These are phyloP conservation scores for Cyanoliseus patagonus DNA, from an alignment of 2,113 vertebrate genomes.

Conservation along the genomic window DNA sequence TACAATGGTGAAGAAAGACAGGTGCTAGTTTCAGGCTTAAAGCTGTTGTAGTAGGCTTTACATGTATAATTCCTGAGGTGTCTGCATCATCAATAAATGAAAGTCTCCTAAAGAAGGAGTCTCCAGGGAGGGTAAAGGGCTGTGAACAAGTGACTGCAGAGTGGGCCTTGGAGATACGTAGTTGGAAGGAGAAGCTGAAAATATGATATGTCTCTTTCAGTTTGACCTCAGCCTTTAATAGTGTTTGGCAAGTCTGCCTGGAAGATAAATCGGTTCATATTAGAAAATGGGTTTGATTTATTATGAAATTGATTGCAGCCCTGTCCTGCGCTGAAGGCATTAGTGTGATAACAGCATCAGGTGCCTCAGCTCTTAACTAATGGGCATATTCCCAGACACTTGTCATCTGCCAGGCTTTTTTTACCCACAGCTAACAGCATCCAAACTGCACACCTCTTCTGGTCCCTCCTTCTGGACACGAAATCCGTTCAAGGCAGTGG, in stretches of 20 bases:
- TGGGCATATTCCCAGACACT: constrained; percentile 22
- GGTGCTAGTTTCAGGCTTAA: constrained; percentile 31
- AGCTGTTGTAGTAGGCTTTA: neutral
- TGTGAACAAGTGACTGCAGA: neutral
- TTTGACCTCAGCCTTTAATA: constrained; percentile 61
- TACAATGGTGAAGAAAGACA: neutral
- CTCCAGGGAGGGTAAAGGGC: constrained; percentile 23
- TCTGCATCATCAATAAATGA: constrained; percentile 27
- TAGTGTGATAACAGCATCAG: constrained; percentile 1
- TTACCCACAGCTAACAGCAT: neutral
- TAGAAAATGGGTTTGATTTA: constrained; percentile 62
- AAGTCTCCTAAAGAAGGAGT: neutral
- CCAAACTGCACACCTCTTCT: neutral
- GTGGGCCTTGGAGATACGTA: neutral
- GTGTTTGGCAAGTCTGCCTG: constrained; percentile 55
- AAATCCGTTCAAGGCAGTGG: neutral
- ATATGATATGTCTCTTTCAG: constrained; percentile 41
- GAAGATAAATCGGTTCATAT: constrained; percentile 52
- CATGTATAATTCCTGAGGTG: constrained; percentile 19
- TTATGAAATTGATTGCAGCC: constrained; percentile 58
- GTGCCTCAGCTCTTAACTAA: constrained; percentile 53
- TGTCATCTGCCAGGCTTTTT: neutral
- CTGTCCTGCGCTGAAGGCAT: constrained; percentile 14
- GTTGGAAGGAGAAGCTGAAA: constrained; percentile 48
- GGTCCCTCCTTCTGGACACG: neutral